These are phyloP conservation scores for Papilio demoleus DNA, from an alignment of 2,888 invertebrate species.

Conservation along the genomic window DNA sequence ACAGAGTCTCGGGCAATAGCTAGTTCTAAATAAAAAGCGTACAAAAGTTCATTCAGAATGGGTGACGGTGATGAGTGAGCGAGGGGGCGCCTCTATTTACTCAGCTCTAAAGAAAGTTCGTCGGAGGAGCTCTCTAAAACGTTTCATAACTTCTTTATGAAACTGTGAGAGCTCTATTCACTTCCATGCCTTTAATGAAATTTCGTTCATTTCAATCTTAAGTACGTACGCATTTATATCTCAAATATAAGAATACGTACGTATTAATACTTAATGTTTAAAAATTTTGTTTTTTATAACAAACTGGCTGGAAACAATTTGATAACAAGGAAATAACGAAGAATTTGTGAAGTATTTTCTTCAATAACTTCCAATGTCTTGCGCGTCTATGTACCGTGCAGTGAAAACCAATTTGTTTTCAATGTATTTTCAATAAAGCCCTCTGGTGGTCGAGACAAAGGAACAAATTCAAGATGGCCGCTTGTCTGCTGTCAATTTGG, in stretches of 20 bases:
- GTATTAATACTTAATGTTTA: no score
- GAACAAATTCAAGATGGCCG: constrained; percentile 18
- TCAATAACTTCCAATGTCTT: constrained; percentile 3
- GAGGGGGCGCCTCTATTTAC: constrained; percentile 24
- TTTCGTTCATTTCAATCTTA: constrained; percentile 23
- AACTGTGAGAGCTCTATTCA: constrained; percentile 26
- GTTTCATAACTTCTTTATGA: constrained; percentile 39
- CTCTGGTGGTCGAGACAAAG: constrained; percentile 24
- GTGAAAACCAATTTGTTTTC: constrained; percentile 20
- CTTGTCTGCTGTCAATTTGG: constrained; percentile 19
- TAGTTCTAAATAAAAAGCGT: no score
- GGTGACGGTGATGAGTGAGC: not conserved
- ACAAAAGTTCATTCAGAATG: not conserved
- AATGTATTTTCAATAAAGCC: constrained; percentile 33
- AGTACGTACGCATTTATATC: not conserved
- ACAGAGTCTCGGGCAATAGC: no score
- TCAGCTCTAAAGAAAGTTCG: constrained; percentile 34
- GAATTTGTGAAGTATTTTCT: not conserved
- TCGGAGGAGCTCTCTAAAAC: constrained; percentile 29
- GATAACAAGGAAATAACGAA: not conserved
- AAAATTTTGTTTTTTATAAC: no score
- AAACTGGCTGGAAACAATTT: not conserved
- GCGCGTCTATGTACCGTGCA: not conserved
- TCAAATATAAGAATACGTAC: not conserved
- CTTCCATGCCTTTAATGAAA: constrained; percentile 26